A percentile compares a stretch with the other conserved stretches of the same genome.
phyloP scores from a whole-genome alignment of 2,113 vertebrate genomes.

The Salvelinus sp. region DNA sequence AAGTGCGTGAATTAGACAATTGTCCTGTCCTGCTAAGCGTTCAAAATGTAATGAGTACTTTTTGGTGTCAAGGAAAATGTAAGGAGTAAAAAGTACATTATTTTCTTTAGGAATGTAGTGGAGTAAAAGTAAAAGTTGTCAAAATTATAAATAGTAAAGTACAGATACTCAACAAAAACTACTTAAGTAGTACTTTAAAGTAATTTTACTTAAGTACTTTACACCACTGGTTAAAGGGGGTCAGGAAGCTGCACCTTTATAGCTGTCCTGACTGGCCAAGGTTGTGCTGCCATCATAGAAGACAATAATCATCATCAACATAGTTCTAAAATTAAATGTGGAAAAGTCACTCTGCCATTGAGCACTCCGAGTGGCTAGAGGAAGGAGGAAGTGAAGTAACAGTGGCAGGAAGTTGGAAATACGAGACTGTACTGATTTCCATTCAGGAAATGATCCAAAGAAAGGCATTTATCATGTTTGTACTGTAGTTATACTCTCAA shows the following conservation, averaged over 20 bases:
- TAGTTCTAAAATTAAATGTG: conserved; percentile 15
- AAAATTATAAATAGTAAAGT: no score
- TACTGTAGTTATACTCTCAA: background rate
- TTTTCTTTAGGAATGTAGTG: no score
- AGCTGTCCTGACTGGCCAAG: background rate
- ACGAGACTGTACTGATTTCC: conserved; percentile 21
- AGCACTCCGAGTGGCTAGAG: conserved; percentile 25
- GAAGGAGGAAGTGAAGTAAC: conserved; percentile 36
- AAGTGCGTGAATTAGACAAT: no score
- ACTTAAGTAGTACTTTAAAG: no score
- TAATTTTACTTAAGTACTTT: no score
- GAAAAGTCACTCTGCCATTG: conserved; percentile 43
- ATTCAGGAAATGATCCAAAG: conserved; percentile 26
- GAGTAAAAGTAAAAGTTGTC: no score
- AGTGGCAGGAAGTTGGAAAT: conserved; percentile 43
- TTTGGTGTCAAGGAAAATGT: no score
- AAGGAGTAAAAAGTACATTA: no score
- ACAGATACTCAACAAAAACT: no score
- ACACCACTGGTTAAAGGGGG: background rate
- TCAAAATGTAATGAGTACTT: no score
- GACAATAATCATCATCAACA: conserved; percentile 4
- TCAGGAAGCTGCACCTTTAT: background rate
- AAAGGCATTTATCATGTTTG: background rate
- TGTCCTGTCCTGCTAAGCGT: no score
- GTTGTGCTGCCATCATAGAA: background rate